Conservation (phyloP, 2,888 invertebrate species). For the Dynastes grantii region DNA sequence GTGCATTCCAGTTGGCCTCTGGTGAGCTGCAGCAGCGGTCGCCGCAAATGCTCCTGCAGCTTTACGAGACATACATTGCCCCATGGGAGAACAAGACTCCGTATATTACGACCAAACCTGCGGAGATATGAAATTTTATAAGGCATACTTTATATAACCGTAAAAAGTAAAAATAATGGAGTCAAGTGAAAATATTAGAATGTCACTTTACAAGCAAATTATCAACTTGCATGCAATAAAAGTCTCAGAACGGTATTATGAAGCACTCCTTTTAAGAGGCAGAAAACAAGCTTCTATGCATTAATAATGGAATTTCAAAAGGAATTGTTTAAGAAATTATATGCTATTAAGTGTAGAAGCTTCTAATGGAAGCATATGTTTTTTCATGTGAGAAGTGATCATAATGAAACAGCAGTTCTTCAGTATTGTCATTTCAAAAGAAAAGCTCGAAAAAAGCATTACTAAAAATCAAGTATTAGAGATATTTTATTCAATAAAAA, state of each 20-base stretch:
- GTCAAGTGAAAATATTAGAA: not conserved
- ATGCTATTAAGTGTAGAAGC: not conserved
- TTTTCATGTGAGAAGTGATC: too few relatives aligned
- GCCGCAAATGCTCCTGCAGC: slow-evolving; percentile 75
- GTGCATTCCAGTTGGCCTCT: slow-evolving; percentile 68
- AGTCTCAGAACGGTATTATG: not conserved
- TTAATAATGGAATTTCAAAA: not conserved
- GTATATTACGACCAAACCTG: slow-evolving; percentile 26
- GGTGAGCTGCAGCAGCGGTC: slow-evolving; percentile 75
- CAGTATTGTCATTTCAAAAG: too few relatives aligned
- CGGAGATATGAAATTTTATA: slow-evolving; percentile 33
- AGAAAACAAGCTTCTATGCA: not conserved
- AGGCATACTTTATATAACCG: not conserved
- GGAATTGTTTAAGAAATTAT: not conserved
- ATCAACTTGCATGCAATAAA: not conserved
- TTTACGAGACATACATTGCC: slow-evolving; percentile 85
- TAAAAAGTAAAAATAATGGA: not conserved
- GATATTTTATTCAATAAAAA: too few relatives aligned
- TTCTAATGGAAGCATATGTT: too few relatives aligned
- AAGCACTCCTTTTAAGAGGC: not conserved
- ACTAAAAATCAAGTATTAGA: too few relatives aligned
- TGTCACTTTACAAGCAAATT: not conserved
- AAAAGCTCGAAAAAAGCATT: too few relatives aligned
- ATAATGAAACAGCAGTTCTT: too few relatives aligned
- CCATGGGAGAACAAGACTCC: slow-evolving; percentile 73